phyloP scores from a whole-genome alignment of 2,113 vertebrate genomes.

The Smithornis capensis region DNA sequence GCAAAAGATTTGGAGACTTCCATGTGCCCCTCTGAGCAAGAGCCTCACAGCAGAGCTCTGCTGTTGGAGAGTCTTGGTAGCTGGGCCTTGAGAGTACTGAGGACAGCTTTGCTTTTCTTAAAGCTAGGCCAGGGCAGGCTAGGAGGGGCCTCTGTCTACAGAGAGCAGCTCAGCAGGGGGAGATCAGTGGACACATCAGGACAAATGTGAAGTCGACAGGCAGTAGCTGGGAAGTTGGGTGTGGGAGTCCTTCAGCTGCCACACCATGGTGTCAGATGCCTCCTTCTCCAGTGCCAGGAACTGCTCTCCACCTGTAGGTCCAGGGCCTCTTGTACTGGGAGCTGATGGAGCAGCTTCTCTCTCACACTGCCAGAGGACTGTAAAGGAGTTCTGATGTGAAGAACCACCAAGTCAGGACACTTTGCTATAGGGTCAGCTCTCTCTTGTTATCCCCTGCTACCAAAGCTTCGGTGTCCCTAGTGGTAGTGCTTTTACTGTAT shows the following conservation, averaged over 20 bases:
- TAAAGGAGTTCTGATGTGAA: not conserved
- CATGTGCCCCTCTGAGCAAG: not conserved
- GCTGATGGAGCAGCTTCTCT: not conserved
- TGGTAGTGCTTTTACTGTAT: not conserved
- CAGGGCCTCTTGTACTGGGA: not conserved
- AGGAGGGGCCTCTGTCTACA: not conserved
- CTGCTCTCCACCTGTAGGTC: fast-evolving
- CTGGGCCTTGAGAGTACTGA: not conserved
- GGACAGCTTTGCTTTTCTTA: not conserved
- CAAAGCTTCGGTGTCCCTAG: not conserved
- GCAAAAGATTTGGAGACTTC: not conserved
- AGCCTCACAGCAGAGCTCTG: not conserved
- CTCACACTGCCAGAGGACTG: not conserved
- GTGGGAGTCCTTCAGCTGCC: not conserved
- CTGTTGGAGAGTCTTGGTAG: not conserved
- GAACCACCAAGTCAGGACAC: not conserved
- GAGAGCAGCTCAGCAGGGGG: not conserved
- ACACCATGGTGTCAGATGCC: fast-evolving
- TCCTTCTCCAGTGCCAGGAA: not conserved
- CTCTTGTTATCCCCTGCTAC: not conserved
- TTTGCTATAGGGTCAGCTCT: not conserved
- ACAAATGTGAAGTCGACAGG: not conserved
- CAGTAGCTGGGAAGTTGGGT: not conserved
- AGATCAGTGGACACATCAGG: not conserved
- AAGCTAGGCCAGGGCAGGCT: not conserved